Percentiles rank a stretch among this genome's conserved stretches.
Conservation (phyloP, 1,140 invertebrate species). For the Pogonomyrmex californicus region DNA sequence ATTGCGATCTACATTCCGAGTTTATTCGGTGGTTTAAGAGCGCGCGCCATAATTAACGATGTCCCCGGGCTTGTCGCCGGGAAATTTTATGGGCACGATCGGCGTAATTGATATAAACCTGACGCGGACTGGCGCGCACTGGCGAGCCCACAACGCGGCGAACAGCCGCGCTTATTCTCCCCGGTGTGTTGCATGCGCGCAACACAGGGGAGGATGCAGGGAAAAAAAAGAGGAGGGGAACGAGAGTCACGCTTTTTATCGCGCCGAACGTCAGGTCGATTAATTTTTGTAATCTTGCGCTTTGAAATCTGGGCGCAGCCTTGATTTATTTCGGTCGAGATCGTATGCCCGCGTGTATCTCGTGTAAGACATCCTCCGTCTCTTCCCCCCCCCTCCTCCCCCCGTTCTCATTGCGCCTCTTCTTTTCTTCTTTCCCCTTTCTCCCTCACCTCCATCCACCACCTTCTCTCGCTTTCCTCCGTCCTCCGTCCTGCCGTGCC, state of each 20-base stretch:
- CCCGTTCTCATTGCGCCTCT: not conserved
- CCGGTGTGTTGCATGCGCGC: not conserved
- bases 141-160: conserved; percentile 9
- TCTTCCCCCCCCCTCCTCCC: too few species aligned
- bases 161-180: conserved; percentile 29
- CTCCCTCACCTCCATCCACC: conserved; percentile 20
- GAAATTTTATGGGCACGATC: conserved; percentile 76
- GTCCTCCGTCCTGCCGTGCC: conserved; percentile 50
- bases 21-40: conserved; percentile 58
- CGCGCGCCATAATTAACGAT: conserved; percentile 69
- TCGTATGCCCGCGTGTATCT: conserved; percentile 72
- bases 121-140: conserved; percentile 5
- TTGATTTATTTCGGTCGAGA: conserved; percentile 79
- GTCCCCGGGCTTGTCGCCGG: conserved; percentile 62
- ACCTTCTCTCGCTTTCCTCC: conserved; percentile 34
- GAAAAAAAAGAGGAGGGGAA: not conserved
- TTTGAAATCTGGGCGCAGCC: conserved; percentile 79
- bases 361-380: conserved; percentile 45
- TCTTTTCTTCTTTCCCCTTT: conserved; percentile 1
- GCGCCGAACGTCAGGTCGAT: conserved; percentile 74
- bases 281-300: conserved; percentile 78
- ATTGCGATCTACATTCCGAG: conserved; percentile 64
- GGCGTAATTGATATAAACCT: conserved; percentile 76
- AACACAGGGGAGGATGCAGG: not conserved
- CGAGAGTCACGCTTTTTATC: conserved; percentile 71